Evolutionary conservation across 2,797 vertebrate genomes (phyloP).

Genomic region (Halcyon leucocephala): DNA sequence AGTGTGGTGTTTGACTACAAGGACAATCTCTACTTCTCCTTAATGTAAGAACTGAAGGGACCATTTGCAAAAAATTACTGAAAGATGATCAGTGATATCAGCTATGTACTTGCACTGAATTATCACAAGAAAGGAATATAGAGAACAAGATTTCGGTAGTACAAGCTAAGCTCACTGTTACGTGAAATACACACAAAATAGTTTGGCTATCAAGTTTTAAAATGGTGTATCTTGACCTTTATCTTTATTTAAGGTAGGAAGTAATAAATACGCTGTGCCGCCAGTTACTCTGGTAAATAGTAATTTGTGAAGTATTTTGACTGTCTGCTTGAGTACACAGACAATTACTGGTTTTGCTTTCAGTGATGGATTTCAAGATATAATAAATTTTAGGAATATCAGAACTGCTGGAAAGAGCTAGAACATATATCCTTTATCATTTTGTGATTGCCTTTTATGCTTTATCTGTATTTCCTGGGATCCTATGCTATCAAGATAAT

Average conservation of each 20-base stretch:
- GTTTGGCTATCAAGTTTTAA: neutral
- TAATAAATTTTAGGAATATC: neutral
- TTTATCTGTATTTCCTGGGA: neutral
- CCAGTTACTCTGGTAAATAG: neutral
- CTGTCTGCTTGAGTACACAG: neutral
- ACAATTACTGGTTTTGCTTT: neutral
- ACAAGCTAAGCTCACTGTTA: neutral
- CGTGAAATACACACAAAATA: neutral
- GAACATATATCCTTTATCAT: neutral
- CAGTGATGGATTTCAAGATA: neutral
- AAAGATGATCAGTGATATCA: rapidly evolving
- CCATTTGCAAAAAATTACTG: neutral
- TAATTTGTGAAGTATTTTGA: neutral
- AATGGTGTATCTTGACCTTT: neutral
- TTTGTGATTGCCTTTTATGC: neutral
- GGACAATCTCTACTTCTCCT: neutral
- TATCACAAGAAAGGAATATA: neutral
- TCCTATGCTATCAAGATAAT: neutral
- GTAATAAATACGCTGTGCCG: neutral
- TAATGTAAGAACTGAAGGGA: neutral
- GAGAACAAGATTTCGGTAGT: neutral
- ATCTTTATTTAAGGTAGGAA: neutral
- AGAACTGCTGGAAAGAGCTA: neutral
- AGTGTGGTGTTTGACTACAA: neutral
- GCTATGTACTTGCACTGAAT: neutral